Conservation (phyloP, 1,140 invertebrate genomes). For the Orius insidiosus region DNA sequence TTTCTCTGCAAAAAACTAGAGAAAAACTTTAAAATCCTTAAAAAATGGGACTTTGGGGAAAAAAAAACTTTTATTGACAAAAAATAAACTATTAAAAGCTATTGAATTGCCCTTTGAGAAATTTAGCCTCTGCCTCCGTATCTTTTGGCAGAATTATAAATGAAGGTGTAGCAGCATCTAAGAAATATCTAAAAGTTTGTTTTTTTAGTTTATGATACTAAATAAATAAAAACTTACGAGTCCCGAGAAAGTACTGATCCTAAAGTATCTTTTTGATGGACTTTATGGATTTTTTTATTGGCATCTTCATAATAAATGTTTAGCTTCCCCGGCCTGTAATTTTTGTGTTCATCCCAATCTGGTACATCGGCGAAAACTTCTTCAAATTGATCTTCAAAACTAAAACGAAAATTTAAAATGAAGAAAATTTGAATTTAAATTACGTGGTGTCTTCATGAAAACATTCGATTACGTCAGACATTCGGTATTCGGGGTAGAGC, state of each 20-base stretch:
- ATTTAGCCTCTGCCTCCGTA: constrained; percentile 28
- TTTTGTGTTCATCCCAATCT: constrained; percentile 53
- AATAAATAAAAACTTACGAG: constrained; percentile 29
- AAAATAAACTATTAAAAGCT: not conserved
- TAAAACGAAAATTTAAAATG: constrained; percentile 24
- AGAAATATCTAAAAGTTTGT: constrained; percentile 27
- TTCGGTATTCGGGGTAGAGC: constrained; percentile 61
- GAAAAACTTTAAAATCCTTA: too few species aligned
- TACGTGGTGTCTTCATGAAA: constrained; percentile 55
- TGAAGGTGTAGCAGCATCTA: constrained; percentile 32
- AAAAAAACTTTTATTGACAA: too few species aligned
- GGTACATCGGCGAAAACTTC: constrained; percentile 52
- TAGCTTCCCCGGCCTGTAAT: constrained; percentile 46
- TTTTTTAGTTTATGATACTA: not conserved
- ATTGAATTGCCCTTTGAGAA: constrained; percentile 23
- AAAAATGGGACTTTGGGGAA: too few species aligned
- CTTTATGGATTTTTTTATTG: constrained; percentile 41
- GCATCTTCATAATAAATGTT: constrained; percentile 66
- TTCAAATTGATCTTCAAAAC: constrained; percentile 51
- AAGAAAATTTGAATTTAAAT: constrained; percentile 19
- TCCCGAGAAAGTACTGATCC: constrained; percentile 41
- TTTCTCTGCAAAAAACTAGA: too few species aligned
- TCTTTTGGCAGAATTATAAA: constrained; percentile 31
- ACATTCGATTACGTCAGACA: constrained; percentile 52
- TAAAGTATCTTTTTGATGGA: constrained; percentile 40